These are phyloP conservation scores for Leptosomus discolor DNA, from an alignment of 2,113 vertebrate genomes.

Conservation along the genomic window DNA sequence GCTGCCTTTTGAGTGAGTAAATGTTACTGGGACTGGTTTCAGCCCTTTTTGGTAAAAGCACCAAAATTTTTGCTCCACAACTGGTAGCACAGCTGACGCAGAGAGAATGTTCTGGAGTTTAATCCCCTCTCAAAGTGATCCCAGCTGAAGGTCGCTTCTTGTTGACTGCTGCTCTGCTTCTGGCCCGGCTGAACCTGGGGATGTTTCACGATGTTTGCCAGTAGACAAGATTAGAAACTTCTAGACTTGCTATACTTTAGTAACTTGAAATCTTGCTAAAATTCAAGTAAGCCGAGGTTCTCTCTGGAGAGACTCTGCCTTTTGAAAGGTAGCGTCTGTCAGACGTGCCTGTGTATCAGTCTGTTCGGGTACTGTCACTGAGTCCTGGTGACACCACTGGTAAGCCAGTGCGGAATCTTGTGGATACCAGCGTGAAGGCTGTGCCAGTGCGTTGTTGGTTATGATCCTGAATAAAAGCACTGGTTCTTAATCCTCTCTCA, in stretches of 20 bases:
- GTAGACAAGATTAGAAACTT: neutral
- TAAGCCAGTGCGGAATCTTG: neutral
- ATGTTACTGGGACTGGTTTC: neutral
- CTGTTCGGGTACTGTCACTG: neutral
- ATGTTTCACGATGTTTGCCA: neutral
- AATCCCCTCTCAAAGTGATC: neutral
- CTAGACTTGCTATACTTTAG: neutral
- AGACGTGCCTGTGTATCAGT: neutral
- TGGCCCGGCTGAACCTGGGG: neutral
- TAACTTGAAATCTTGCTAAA: neutral
- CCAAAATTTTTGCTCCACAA: neutral
- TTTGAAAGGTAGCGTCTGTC: neutral
- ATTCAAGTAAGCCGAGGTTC: neutral
- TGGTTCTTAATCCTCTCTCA: neutral
- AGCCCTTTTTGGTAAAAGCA: neutral
- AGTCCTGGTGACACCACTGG: neutral
- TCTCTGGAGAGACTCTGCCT: neutral
- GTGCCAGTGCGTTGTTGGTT: neutral
- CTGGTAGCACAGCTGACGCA: neutral
- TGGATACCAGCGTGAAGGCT: neutral
- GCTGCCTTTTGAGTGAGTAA: neutral
- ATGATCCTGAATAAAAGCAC: neutral
- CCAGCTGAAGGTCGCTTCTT: neutral
- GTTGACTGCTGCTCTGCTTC: neutral
- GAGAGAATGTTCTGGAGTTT: neutral